phyloP scores from a whole-genome alignment of 1,140 invertebrate species.

The Leptinotarsa undecemlineata region DNA sequence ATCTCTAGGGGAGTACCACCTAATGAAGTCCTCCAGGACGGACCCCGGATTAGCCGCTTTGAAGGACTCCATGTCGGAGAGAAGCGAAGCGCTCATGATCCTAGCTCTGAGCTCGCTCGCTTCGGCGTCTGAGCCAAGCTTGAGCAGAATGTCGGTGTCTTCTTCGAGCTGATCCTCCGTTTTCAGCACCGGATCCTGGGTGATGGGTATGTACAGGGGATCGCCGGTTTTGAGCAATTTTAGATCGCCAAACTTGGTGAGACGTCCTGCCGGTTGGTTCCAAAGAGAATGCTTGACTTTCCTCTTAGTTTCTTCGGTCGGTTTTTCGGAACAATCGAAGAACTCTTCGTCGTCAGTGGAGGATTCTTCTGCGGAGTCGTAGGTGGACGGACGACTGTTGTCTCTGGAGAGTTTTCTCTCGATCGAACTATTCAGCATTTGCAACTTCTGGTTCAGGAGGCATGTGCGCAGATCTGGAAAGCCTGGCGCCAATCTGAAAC shows the following conservation, averaged over 20 bases:
- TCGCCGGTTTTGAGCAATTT: constrained; percentile 71
- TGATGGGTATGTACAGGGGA: constrained; percentile 83
- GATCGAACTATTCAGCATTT: constrained; percentile 97
- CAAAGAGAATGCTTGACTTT: constrained; percentile 61
- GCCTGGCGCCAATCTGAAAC: constrained; percentile 70
- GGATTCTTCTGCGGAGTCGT: constrained; percentile 44
- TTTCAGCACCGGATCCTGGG: constrained; percentile 93
- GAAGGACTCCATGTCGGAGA: constrained; percentile 98
- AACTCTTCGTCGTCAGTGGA: constrained; percentile 72
- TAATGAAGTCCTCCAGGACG: constrained; percentile 93
- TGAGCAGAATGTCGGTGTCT: constrained; percentile 86
- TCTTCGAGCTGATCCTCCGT: constrained; percentile 96
- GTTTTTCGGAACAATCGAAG: constrained; percentile 76
- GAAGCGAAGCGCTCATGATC: constrained; percentile 92
- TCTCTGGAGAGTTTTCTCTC: constrained; percentile 69
- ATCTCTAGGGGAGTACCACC: constrained; percentile 97
- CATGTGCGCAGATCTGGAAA: constrained; percentile 84
- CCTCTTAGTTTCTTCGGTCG: constrained; percentile 54
- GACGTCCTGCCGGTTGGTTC: constrained; percentile 74
- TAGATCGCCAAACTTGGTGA: constrained; percentile 69
- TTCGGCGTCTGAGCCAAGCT: constrained; percentile 82
- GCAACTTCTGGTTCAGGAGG: constrained; percentile 92
- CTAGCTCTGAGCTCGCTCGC: constrained; percentile 82
- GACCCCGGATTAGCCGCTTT: constrained; percentile 96
- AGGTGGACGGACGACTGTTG: constrained; percentile 30